Evolutionary conservation across 2,888 invertebrate genomes (phyloP), one percentile per base, ranked within the genome.

Genomic region (Myathropa florea): DNA sequence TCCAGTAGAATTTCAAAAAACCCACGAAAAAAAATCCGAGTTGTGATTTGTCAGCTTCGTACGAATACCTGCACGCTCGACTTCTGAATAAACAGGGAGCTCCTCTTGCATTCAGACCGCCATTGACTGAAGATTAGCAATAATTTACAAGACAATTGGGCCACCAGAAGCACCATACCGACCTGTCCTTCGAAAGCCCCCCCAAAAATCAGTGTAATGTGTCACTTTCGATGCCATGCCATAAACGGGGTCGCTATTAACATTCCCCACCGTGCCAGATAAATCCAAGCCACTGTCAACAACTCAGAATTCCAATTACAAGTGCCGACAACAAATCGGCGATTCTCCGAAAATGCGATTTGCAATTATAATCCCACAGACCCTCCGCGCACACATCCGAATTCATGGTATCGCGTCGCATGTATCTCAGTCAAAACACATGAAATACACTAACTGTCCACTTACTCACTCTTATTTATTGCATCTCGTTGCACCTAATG

Each of bases 381-480:
- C 57, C 24, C 57, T 23, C 57, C 24, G 14, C 57, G 23, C 55
- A 55, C 55, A 55, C 21, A 18, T 4, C n/a, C 53, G 3, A 18
- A n/a, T 14, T 18, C 18, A 7, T 7, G 46, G 39, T 39, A 67
- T n/a, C 30, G 64, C 72, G n/a, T 33, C 78, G 67, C 72, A 60
- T 71, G 70, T 55, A 61, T 65, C 68, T 70, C 33, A 80, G 65
- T 65, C 80, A 76, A 84, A 84, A 80, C 39, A 80, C 55, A 84
- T 65, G 80, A 84, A 80, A 60, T 61, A 67, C 72, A 36, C 57
- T 72, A 85, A 81, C 81, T 81, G 81, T 81, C 71, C 81, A 85
- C 81, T 85, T 85, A 85, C 55, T 81, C 81, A 81, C 76, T 76
- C 76, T 81, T 81, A 85, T 85, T 85, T 85, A 85, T 85, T 85